These are phyloP conservation scores for Platynereis dumerilii DNA, from an alignment of 2,888 invertebrate genomes.

Conservation along the genomic window DNA sequence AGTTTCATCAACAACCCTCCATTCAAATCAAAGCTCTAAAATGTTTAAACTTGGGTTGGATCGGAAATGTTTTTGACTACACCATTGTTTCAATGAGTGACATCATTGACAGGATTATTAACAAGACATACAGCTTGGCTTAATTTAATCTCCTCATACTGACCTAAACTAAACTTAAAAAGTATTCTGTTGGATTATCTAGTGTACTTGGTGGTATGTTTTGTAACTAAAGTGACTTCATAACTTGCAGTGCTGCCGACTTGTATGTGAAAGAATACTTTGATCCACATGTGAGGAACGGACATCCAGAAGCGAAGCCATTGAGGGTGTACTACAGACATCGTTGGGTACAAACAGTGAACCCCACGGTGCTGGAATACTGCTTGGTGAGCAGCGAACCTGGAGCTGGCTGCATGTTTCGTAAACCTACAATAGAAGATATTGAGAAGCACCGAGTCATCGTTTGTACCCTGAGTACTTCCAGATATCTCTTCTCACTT, in stretches of 20 bases:
- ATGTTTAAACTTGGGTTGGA: no score
- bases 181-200: no score
- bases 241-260: constrained; percentile 74
- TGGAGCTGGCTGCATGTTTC: constrained; percentile 68
- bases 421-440: constrained; percentile 76
- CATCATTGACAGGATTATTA: no score
- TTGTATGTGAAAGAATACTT: constrained; percentile 84
- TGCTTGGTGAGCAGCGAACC: constrained; percentile 67
- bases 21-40: no score
- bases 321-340: constrained; percentile 81
- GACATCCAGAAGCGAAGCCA: constrained; percentile 73
- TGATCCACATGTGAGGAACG: constrained; percentile 75
- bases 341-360: constrained; percentile 80
- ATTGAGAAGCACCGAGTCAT: constrained; percentile 75
- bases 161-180: no score
- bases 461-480: constrained; percentile 81
- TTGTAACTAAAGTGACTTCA: no score
- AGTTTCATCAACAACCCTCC: no score
- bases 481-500: constrained; percentile 75
- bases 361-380: constrained; percentile 75
- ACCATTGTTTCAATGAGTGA: no score
- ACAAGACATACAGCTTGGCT: no score
- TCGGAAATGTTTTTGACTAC: no score
- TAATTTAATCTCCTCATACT: no score
- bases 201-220: no score